These are phyloP conservation scores for Xenotilapia caudafasciata DNA, from an alignment of 2,113 vertebrate species.

Conservation along the genomic window DNA sequence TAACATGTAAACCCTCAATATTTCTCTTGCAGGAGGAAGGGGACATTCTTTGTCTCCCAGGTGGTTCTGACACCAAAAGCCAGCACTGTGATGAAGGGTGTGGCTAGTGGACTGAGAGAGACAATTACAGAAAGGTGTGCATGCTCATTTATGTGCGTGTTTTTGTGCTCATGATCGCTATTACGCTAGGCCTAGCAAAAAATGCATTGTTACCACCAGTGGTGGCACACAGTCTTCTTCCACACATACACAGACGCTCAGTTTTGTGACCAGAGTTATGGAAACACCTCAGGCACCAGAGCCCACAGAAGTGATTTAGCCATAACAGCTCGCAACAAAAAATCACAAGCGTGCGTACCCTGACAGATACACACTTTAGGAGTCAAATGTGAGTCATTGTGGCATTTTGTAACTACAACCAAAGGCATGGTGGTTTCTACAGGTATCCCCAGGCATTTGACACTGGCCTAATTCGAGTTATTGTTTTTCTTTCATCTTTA, in stretches of 20 bases:
- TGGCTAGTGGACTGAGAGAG: conserved; percentile 94
- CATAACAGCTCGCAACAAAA: background rate
- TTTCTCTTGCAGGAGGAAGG: conserved; percentile 78
- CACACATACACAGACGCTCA: background rate
- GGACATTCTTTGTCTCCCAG: conserved; percentile 96
- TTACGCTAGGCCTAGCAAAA: background rate
- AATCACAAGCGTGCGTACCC: background rate
- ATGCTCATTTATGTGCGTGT: background rate
- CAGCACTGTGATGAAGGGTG: conserved; percentile 94
- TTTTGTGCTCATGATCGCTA: background rate
- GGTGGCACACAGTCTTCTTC: background rate
- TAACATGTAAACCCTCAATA: background rate
- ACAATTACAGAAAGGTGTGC: conserved; percentile 87
- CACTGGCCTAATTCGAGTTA: background rate
- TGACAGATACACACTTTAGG: background rate
- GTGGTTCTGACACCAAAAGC: conserved; percentile 97
- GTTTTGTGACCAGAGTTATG: background rate
- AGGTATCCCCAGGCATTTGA: background rate
- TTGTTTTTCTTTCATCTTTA: background rate
- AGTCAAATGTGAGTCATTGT: background rate
- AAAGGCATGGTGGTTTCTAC: background rate
- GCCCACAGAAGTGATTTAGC: background rate
- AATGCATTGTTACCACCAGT: background rate
- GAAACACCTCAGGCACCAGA: background rate
- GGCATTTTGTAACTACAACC: conserved; percentile 8